Evolutionary conservation across 2,797 vertebrate genomes (phyloP), one percentile per base, ranked within the genome.

Genomic region (Manis pentadactyla): DNA sequence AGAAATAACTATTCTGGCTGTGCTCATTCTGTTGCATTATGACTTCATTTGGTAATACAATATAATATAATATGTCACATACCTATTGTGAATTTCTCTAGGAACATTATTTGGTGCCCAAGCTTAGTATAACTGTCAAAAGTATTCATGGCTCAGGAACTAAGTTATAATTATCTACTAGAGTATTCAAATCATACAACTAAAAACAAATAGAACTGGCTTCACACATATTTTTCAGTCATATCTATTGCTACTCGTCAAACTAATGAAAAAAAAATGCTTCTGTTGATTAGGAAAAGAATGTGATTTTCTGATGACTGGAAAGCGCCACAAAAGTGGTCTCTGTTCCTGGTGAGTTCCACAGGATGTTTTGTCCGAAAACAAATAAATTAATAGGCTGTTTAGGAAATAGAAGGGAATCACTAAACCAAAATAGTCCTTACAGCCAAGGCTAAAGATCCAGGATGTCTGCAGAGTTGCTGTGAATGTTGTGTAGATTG

Each of bases 11-110:
- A 66, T 96, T 81, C 95, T 96, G 96, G 96, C 98, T 97, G 96
- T 93, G 95, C 97, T 89, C 78, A 92, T 97, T 97, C 96, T 98
- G 53, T 96, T 98, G 92, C 93, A 90, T 98, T 97, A 98, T 92
- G 81, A 96, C 96, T 98, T 98, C 94, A 98, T 98, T 98, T 97
- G 87, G 85, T 95, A 94, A 86, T 97, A 81, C 96, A 97, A 96
- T 98, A 96, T 96, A n/a, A n/a, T n/a, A n/a, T n/a, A 98, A 96
- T 95, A 92, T 96, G 73, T 94, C 46, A 18, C 90, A 74, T 83
- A 96, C 64, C 84, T 69, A 66, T 95, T 92, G 97, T 96, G 88
- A 96, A 92, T 97, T 97, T 97, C 93, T 95, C 61, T 91, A 91
- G 95, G 95, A 98, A 95, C 94, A 97, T 96, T 97, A 97, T 73